Conservation (phyloP, 2,797 vertebrate species). For the Liparis tanakae region DNA sequence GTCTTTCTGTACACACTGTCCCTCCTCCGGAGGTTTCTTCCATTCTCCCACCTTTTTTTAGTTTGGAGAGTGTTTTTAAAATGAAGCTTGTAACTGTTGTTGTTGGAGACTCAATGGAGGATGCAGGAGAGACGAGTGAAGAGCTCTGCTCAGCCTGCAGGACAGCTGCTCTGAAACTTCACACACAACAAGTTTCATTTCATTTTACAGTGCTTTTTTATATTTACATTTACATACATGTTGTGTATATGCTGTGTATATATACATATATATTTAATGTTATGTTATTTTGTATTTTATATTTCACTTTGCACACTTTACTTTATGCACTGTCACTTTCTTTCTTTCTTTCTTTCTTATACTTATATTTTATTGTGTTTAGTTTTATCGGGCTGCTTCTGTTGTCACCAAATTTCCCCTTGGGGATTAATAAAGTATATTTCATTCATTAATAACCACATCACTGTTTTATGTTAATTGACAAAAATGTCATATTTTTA, state of each 20-base stretch:
- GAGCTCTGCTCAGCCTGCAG: slow-evolving; percentile 12
- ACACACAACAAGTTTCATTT: neutral
- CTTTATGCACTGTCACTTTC: no score
- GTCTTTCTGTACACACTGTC: neutral
- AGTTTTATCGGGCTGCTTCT: no score
- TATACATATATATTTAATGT: no score
- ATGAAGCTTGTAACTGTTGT: neutral
- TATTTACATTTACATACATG: no score
- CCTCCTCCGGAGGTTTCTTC: neutral
- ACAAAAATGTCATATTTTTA: neutral
- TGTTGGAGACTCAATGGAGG: neutral
- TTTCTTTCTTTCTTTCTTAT: no score
- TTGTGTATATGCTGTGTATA: no score
- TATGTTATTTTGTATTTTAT: no score
- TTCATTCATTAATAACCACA: neutral
- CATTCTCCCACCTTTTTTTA: neutral
- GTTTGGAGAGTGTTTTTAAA: neutral
- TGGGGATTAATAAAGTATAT: no score
- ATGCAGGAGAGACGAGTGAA: slow-evolving; percentile 25
- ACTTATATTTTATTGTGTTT: no score
- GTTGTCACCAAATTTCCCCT: no score
- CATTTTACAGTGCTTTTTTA: no score
- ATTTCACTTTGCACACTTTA: no score
- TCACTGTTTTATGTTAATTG: neutral
- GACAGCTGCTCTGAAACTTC: slow-evolving; percentile 32